A percentile compares a stretch with the other conserved stretches of the same genome.
Evolutionary conservation across 1,140 invertebrate species (phyloP).

Genomic region (Pteromalus puparum): DNA sequence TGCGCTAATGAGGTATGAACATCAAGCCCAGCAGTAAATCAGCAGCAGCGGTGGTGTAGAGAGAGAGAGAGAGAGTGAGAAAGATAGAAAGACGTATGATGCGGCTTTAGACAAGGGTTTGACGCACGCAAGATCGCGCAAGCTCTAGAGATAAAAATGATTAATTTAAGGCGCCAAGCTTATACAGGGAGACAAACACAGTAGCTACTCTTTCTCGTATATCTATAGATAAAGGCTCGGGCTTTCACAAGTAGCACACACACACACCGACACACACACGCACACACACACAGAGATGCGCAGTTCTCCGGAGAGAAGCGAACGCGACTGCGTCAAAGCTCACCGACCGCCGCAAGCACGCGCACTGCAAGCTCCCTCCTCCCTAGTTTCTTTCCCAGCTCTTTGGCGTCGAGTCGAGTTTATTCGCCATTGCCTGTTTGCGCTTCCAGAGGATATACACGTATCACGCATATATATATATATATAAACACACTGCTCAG

Average conservation of each 20-base stretch:
- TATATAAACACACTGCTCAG: no score
- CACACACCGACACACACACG: background rate
- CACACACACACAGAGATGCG: no score
- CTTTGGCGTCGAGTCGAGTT: background rate
- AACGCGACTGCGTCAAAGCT: conserved; percentile 39
- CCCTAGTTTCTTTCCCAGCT: conserved; percentile 2
- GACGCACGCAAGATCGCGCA: background rate
- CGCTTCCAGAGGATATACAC: background rate
- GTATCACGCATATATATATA: no score
- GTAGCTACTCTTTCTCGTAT: no score
- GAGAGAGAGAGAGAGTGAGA: no score
- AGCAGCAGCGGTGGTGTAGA: no score
- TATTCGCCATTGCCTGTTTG: background rate
- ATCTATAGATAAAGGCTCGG: no score
- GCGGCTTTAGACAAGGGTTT: background rate
- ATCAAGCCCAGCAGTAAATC: no score
- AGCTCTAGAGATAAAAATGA: background rate
- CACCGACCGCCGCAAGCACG: conserved; percentile 11
- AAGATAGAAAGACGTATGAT: background rate
- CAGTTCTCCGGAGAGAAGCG: background rate
- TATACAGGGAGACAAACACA: no score
- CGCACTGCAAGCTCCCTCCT: conserved; percentile 37
- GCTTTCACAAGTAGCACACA: no score
- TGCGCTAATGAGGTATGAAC: background rate
- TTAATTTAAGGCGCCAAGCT: background rate